These are phyloP conservation scores for Brachyistius frenatus DNA, from an alignment of 2,113 vertebrate species.

Conservation along the genomic window DNA sequence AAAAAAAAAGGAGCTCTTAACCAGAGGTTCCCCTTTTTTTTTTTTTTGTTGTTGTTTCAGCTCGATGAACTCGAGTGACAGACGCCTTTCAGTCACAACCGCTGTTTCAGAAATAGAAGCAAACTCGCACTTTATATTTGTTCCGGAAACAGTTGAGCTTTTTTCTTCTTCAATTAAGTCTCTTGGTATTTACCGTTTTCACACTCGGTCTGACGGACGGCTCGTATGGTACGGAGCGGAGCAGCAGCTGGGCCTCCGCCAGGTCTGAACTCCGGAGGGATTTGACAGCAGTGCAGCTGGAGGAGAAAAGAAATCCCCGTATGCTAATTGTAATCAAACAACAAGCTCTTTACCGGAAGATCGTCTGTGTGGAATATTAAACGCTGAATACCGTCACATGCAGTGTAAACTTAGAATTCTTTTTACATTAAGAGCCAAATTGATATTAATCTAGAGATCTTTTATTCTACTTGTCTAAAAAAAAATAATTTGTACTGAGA, in stretches of 20 bases:
- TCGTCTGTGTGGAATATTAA: background rate
- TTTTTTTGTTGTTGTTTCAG: background rate
- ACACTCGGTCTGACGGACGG: constrained; percentile 40
- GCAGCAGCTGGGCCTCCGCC: constrained; percentile 54
- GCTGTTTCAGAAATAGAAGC: constrained; percentile 3
- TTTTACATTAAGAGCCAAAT: background rate
- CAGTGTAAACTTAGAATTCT: background rate
- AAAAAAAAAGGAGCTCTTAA: too few relatives aligned
- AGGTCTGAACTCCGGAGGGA: constrained; percentile 31
- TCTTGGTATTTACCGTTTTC: constrained; percentile 18
- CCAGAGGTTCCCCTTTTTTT: background rate
- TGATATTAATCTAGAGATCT: background rate
- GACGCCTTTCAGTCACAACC: background rate
- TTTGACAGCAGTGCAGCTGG: constrained; percentile 31
- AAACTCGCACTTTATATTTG: background rate
- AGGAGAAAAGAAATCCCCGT: constrained; percentile 13
- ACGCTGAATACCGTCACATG: background rate
- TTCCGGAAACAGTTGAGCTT: constrained; percentile 27
- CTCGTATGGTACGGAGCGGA: constrained; percentile 13
- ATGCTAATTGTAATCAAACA: constrained; percentile 28
- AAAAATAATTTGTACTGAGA: too few relatives aligned
- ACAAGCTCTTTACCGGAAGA: background rate
- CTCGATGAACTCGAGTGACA: fast-evolving
- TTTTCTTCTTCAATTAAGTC: background rate
- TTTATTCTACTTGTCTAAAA: too few relatives aligned